Base-by-base conservation (phyloP, 2,113 vertebrate species). In the Pygoscelis adeliae region DNA sequence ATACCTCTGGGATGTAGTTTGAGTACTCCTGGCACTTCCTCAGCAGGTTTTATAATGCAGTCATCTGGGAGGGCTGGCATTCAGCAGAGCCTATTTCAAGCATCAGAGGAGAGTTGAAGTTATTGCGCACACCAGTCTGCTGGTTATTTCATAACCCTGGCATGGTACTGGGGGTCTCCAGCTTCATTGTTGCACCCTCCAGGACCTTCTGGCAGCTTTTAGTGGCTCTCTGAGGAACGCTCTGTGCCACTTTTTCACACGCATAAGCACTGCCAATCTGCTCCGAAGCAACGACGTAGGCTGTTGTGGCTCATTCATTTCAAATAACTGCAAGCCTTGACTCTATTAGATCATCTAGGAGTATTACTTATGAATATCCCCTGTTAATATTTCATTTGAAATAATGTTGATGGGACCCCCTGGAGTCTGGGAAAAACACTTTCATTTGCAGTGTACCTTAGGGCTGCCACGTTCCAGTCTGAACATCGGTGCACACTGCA, bases 1-100 rank as follows among this genome's bases (percentile, higher is more conserved):
- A 98, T 97, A 96, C 98, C 97, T 91, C 70, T 70, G 95, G 94
- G 97, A 97, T 65, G 82, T 84, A 58, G 90, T 67, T 61, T 84
- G 89, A 96, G 85, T 89, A 93, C 80, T 89, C 66, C 17, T 91
- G 97, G 88, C 80, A 82, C 59, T 92, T 95, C 53, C 80, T 92
- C 55, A 94, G 94, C 86, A 94, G 80, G 83, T 96, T 96, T 93
- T 84, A 83, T 96, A 96, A 91, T 53, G 69, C 65, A 82, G 88
- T 94, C 95, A n/a, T 81, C 78, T 93, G 95, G 94, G 90, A 97
- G 65, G 53, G 21, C 89, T 97, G 96, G 42, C 56, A 73, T 89
- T 93, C 58, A 50, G 73, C 13, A 10, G 62, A 95, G 72, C 52
- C 94, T 84, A 83, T 91, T 96, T 93, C 80, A 55, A 83, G 89